Conservation (phyloP, 2,888 invertebrate genomes). For the Ormyrus thymus region DNA sequence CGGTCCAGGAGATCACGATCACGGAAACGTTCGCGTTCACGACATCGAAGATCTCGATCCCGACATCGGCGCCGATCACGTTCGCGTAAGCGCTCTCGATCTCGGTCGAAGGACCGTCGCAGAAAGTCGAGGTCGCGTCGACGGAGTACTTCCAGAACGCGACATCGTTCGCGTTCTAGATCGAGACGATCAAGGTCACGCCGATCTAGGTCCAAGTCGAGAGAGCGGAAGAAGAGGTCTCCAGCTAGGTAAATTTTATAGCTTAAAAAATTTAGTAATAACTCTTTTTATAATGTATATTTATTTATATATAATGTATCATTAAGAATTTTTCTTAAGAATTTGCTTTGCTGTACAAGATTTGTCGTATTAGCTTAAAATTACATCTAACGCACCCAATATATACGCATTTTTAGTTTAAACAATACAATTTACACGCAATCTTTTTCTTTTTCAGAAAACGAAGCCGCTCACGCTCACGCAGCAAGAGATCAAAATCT, state of each 20-base stretch:
- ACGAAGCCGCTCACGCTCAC: slow-evolving; percentile 73
- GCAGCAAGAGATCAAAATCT: slow-evolving; percentile 77
- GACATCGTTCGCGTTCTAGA: slow-evolving; percentile 75
- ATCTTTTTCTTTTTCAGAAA: slow-evolving; percentile 49
- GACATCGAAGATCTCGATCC: slow-evolving; percentile 78
- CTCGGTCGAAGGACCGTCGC: slow-evolving; percentile 71
- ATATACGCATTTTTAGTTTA: background rate
- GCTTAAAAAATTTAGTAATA: background rate
- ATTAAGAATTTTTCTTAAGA: slow-evolving; percentile 15
- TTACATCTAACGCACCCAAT: background rate
- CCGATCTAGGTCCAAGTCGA: slow-evolving; percentile 71
- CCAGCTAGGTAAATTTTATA: slow-evolving; percentile 56
- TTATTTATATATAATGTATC: background rate
- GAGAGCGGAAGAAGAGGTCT: slow-evolving; percentile 69
- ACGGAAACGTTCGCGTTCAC: slow-evolving; percentile 70
- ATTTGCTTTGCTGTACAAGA: slow-evolving; percentile 5
- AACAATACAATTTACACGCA: background rate
- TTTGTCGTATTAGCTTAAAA: background rate
- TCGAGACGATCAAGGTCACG: slow-evolving; percentile 69
- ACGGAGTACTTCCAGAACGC: slow-evolving; percentile 69
- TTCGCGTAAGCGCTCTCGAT: slow-evolving; percentile 71
- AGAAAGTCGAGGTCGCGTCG: slow-evolving; percentile 70
- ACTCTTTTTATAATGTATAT: slow-evolving; percentile 6
- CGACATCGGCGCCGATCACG: slow-evolving; percentile 79
- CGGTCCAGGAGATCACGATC: slow-evolving; percentile 70